Evolutionary conservation across 2,888 invertebrate species (phyloP).

Genomic region (Parnassius glacialis): DNA sequence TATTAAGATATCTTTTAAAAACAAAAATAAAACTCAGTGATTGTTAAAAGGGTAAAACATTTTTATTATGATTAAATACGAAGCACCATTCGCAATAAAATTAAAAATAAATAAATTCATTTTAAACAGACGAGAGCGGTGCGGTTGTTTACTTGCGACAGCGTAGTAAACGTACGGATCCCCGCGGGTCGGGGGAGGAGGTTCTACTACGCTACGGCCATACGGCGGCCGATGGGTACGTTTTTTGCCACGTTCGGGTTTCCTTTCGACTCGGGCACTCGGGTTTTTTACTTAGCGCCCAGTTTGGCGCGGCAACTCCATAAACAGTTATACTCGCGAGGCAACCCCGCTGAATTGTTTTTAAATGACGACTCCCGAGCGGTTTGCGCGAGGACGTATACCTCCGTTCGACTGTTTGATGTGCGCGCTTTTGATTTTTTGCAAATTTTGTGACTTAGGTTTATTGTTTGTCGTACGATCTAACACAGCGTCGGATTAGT

Average conservation of each 20-base stretch:
- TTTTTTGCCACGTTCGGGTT: slow-evolving; percentile 67
- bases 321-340: slow-evolving; percentile 75
- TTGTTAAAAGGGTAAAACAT: slow-evolving; percentile 6
- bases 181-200: slow-evolving; percentile 34
- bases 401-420: slow-evolving; percentile 34
- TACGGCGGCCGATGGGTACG: slow-evolving; percentile 43
- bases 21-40: too few relatives aligned
- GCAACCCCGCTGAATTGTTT: slow-evolving; percentile 77
- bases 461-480: too few relatives aligned
- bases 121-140: neutral
- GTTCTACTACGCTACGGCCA: slow-evolving; percentile 63
- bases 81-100: slow-evolving; percentile 10
- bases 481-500: too few relatives aligned
- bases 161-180: slow-evolving; percentile 60
- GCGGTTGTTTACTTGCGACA: slow-evolving; percentile 48
- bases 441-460: neutral
- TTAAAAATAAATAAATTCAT: slow-evolving; percentile 8
- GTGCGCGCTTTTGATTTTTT: slow-evolving; percentile 34
- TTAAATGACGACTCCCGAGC: slow-evolving; percentile 60
- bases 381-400: slow-evolving; percentile 44
- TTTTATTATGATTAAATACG: slow-evolving; percentile 6
- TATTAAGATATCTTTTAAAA: too few relatives aligned
- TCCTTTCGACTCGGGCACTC: slow-evolving; percentile 62
- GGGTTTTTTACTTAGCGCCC: slow-evolving; percentile 64
- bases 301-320: slow-evolving; percentile 71